Percentiles rank a stretch among this genome's conserved stretches.
phyloP scores from a whole-genome alignment of 1,140 invertebrate species.

The Drosophila lini region DNA sequence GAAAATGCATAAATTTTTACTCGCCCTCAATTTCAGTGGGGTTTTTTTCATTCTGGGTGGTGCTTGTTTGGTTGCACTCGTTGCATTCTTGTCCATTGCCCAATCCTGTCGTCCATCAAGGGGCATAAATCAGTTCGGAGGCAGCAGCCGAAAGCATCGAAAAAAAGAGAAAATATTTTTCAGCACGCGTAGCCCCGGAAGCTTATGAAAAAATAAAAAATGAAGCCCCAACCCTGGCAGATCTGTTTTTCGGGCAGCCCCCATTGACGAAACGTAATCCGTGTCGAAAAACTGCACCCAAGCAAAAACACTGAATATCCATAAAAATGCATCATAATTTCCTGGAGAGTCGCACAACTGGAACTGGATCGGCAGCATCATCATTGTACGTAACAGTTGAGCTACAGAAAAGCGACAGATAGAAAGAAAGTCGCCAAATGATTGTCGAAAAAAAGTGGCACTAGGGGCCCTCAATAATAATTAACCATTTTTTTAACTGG shows the following conservation, averaged over 20 bases:
- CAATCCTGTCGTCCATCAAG: constrained; percentile 73
- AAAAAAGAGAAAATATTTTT: constrained; percentile 36
- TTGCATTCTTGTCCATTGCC: constrained; percentile 49
- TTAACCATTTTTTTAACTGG: not conserved
- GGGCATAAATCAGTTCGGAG: constrained; percentile 79
- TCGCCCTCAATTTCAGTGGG: constrained; percentile 41
- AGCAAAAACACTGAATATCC: constrained; percentile 83
- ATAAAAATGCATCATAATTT: constrained; percentile 85
- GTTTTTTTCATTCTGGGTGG: constrained; percentile 31
- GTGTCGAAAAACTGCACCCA: constrained; percentile 60
- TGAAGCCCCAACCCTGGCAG: constrained; percentile 19
- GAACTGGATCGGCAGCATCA: constrained; percentile 59
- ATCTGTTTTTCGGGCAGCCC: constrained; percentile 24
- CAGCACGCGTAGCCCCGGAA: constrained; percentile 59
- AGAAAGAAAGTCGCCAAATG: constrained; percentile 7
- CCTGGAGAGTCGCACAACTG: constrained; percentile 38
- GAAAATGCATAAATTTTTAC: constrained; percentile 84
- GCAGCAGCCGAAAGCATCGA: constrained; percentile 19
- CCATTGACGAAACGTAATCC: constrained; percentile 67
- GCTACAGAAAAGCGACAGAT: not conserved
- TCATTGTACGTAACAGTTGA: constrained; percentile 24
- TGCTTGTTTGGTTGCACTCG: constrained; percentile 62
- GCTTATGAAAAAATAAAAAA: constrained; percentile 61
- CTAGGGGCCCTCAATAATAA: constrained; percentile 6
- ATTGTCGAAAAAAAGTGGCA: constrained; percentile 5